A percentile compares a stretch with the other conserved stretches of the same genome.
Conservation (phyloP, 2,888 invertebrate species). For the Neoitamus cyanurus region DNA sequence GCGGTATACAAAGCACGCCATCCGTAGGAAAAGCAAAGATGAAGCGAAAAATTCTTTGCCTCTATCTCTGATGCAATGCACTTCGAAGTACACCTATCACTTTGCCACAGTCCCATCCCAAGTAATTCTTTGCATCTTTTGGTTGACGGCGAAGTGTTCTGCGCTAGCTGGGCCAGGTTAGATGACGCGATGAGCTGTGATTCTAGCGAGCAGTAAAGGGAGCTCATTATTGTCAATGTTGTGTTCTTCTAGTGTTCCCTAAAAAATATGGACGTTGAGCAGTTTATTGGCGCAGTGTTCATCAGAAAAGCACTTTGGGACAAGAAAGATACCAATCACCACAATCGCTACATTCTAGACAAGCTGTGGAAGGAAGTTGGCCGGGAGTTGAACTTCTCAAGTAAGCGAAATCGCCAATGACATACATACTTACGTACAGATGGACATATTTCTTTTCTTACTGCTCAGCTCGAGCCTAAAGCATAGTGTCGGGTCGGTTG, state of each 20-base stretch:
- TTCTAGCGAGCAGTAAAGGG: not conserved
- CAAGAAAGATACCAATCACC: slow-evolving; percentile 20
- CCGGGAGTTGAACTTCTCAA: not conserved
- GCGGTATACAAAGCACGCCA: not conserved
- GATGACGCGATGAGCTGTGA: not conserved
- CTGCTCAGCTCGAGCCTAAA: not conserved
- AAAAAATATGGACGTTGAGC: not conserved
- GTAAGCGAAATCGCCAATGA: not conserved
- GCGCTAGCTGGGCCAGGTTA: not conserved
- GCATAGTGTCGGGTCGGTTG: not conserved
- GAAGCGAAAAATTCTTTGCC: not conserved
- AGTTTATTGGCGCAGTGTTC: not conserved
- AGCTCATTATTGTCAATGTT: not conserved
- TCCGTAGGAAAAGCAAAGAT: not conserved
- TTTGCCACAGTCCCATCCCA: not conserved
- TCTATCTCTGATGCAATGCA: not conserved
- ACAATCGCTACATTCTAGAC: slow-evolving; percentile 26
- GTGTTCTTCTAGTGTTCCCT: not conserved
- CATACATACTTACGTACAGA: too few species aligned
- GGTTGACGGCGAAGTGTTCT: not conserved
- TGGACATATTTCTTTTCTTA: not conserved
- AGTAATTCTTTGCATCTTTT: not conserved
- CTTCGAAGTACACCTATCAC: not conserved
- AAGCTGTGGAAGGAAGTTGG: slow-evolving; percentile 32
- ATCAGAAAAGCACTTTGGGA: not conserved